phyloP scores from a whole-genome alignment of 2,113 vertebrate genomes.

The Pterocles gutturalis region DNA sequence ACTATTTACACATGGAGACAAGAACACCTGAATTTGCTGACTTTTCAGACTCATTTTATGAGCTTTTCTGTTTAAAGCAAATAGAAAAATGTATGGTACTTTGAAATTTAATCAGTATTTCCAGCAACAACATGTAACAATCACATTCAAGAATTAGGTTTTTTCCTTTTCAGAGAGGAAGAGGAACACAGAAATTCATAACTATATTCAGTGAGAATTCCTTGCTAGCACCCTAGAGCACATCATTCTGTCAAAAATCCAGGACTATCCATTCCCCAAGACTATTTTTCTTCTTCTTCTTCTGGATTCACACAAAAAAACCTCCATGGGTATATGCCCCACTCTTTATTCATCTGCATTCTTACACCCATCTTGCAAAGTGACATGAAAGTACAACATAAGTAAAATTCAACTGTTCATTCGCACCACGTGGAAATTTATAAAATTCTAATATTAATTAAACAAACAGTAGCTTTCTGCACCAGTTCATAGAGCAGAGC shows the following conservation, averaged over 20 bases:
- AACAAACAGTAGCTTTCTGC: not conserved
- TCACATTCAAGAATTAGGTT: not conserved
- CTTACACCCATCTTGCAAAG: not conserved
- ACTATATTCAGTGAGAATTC: not conserved
- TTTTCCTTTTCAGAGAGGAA: not conserved
- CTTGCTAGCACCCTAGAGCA: not conserved
- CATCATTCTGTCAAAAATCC: not conserved
- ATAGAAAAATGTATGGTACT: not conserved
- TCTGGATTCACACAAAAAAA: not conserved
- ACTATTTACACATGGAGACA: not conserved
- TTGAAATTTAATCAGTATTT: not conserved
- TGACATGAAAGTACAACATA: not conserved
- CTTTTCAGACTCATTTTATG: not conserved
- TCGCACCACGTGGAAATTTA: not conserved
- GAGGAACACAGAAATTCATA: not conserved
- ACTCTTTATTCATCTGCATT: constrained; percentile 8
- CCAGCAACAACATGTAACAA: not conserved
- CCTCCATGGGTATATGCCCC: not conserved
- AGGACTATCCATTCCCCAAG: not conserved
- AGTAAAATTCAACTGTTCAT: not conserved
- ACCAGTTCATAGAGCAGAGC: not conserved
- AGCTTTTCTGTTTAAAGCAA: not conserved
- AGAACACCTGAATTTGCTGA: not conserved
- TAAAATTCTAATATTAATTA: not conserved
- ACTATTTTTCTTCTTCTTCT: not conserved